Evolutionary conservation across 2,797 vertebrate genomes (phyloP), one percentile per base, ranked within the genome.

Genomic region (Sardinella longiceps): DNA sequence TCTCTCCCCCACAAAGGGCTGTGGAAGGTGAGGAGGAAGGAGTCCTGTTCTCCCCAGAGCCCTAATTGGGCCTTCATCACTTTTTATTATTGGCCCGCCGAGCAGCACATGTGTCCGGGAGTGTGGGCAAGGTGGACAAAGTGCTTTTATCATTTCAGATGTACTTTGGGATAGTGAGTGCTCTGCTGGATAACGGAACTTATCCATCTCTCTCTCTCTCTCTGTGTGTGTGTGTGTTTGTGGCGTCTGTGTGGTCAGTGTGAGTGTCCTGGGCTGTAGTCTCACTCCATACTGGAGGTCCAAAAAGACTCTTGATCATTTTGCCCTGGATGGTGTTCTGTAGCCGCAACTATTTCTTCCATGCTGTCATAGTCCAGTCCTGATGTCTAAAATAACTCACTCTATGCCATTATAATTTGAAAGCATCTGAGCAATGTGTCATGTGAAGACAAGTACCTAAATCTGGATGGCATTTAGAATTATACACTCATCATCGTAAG

Each of bases 131-230:
- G 91, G 89, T 90, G 91, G 91, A 90, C 87, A 86, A 87, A 90
- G 91, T 85, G 84, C 89, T 92, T 93, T 87, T 81, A 89, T 93
- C 92, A 90, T 92, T 93, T 91, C 91, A 89, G 74, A 90, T 92
- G 89, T 89, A 90, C 87, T 84, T 91, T 92, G 87, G 90, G 90
- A 91, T 89, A 91, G 91, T 91, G 90, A 90, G 91, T 90, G 89
- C 85, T 91, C 86, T 87, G 88, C 90, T 90, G 88, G 81, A 89
- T 88, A 86, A 85, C 30, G 14, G n/a, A 60, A 84, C 81, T 87
- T 81, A 84, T 89, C 74, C 46, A 80, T 89, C 85, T 84, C 82
- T 82, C 85, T 84, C 80, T 80, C 25, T 53, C 58, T 80, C 30
- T 70, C 63, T 70, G 70, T 77, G 70, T 77, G 15, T 23, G 33